Base-by-base conservation (phyloP, 2,797 vertebrate species). In the Microctenopoma lineatum region DNA sequence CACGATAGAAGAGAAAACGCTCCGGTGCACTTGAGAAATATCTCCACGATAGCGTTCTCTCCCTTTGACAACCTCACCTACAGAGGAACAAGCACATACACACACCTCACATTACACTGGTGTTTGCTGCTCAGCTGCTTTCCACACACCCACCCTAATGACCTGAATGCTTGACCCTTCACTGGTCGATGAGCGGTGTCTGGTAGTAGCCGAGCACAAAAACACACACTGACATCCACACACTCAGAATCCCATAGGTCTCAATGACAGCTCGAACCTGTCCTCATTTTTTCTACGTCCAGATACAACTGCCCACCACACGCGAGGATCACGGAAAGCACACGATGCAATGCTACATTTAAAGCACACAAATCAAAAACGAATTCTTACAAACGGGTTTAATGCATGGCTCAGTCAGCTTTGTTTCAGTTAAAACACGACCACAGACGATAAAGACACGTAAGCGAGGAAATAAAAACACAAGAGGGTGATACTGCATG, bases 1-100 rank as follows among this genome's bases (percentile, higher is more conserved):
- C 74, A 79, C 79, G 21, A 70, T 74, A 14, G 73, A 51, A 55
- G 57, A 65, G 61, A 66, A 80, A 84, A 92, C 44, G 90, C 88
- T 92, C 81, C 79, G 75, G 61, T 62, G 84, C 84, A 66, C 87
- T 83, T 92, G 90, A 94, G 87, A 91, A 93, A 93, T 92, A 83
- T 60, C 39, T 62, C 47, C 7, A 65, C 68, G 77, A 80, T 52
- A 64, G 59, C 56, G 46, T 32, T 34, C 32, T 50, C 32, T 52
- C 55, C 26, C 18, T 67, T 27, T 70, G 69, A 77, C 66, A 64
- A 47, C 57, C 36, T 27, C 57, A 41, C 42, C 71, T 46, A 67
- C 47, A n/a, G 2, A 27, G 32, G 47, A 47, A n/a, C 58, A 29
- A 13, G 25, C 59, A 66, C 52, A 70, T 34, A 72, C 72, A 63